Evolutionary conservation across 2,113 vertebrate species (phyloP).

Genomic region (Bombycilla garrulus): DNA sequence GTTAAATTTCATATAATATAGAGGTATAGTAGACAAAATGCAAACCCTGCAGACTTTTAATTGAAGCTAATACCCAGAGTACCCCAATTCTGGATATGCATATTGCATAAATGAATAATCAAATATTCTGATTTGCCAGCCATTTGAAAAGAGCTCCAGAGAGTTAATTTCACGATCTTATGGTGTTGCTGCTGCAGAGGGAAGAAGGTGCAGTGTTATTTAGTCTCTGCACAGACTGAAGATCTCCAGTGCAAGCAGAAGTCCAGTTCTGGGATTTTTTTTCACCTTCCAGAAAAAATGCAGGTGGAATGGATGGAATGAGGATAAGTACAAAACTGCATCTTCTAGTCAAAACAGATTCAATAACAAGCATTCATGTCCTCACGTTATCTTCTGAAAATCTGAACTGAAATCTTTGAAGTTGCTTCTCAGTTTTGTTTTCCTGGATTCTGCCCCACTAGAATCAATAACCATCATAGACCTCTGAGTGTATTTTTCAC

Average conservation of each 20-base stretch:
- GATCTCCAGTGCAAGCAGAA: not conserved
- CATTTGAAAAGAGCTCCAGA: not conserved
- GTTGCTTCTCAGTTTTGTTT: not conserved
- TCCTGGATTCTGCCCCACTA: not conserved
- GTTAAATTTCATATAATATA: not conserved
- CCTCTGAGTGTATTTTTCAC: not conserved
- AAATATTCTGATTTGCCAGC: not conserved
- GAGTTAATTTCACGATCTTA: not conserved
- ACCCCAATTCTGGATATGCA: not conserved
- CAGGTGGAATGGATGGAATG: not conserved
- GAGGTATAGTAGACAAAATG: not conserved
- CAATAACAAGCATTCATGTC: not conserved
- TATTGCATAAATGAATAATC: not conserved
- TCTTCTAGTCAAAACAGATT: not conserved
- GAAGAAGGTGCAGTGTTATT: not conserved
- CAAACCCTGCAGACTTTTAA: not conserved
- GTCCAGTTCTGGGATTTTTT: not conserved
- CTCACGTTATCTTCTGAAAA: not conserved
- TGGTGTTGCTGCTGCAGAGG: not conserved
- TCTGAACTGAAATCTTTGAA: not conserved
- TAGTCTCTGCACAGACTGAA: not conserved
- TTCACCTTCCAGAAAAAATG: not conserved
- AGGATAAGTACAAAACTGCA: not conserved
- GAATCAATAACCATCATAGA: not conserved
- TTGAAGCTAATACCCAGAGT: not conserved